phyloP scores from a whole-genome alignment of 1,140 invertebrate species.

The Limonius californicus region DNA sequence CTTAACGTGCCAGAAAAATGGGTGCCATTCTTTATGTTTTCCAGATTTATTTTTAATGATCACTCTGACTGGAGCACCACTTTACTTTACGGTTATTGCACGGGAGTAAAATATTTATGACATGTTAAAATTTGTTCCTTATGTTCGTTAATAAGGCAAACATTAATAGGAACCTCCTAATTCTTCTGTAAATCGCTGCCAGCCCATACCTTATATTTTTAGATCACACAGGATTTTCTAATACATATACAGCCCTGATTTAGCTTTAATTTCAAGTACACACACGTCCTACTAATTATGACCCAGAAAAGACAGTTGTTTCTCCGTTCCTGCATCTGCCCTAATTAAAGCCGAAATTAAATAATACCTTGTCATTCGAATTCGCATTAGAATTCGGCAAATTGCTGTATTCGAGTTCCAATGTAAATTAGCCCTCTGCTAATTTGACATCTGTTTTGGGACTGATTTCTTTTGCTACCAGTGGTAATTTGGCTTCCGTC shows the following conservation, averaged over 20 bases:
- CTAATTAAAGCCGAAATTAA: constrained; percentile 4
- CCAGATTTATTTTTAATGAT: constrained; percentile 17
- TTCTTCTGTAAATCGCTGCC: neutral
- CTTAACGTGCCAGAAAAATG: constrained; percentile 9
- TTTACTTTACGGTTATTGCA: constrained; percentile 6
- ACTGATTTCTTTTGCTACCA: constrained; percentile 12
- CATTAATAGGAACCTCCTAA: neutral
- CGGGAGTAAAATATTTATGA: constrained; percentile 5
- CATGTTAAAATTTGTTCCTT: constrained; percentile 13
- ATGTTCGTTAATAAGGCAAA: constrained; percentile 5
- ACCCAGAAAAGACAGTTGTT: neutral
- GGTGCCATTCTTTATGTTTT: constrained; percentile 9
- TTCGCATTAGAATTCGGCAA: constrained; percentile 7
- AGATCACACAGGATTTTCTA: neutral
- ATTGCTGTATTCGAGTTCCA: constrained; percentile 2
- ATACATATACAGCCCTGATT: neutral
- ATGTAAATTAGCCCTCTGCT: neutral
- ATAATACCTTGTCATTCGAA: constrained; percentile 1
- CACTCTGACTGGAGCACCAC: constrained; percentile 3
- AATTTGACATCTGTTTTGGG: neutral
- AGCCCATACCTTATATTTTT: neutral
- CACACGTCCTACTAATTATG: neutral
- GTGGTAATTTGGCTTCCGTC: too few relatives aligned
- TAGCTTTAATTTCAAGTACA: too few relatives aligned
- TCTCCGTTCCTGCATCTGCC: neutral